A percentile compares a stretch with the other conserved stretches of the same genome.
These are phyloP conservation scores for Hylia prasina DNA, from an alignment of 2,113 vertebrate genomes.

Conservation along the genomic window DNA sequence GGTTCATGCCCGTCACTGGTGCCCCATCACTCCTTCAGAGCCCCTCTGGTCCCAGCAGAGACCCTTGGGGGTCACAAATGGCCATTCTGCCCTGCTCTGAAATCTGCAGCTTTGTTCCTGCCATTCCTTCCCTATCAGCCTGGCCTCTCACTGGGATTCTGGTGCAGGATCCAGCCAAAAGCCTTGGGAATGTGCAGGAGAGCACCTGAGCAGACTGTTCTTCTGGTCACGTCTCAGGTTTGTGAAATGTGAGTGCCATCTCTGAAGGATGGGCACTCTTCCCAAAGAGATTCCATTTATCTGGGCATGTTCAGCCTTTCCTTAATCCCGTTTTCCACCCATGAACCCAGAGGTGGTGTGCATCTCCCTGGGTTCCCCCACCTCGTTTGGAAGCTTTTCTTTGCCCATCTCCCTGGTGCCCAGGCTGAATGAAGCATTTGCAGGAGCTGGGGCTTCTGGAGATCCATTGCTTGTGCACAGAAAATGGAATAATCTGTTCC, in stretches of 20 bases:
- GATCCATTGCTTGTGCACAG: not conserved
- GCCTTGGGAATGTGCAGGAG: not conserved
- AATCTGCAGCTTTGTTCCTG: not conserved
- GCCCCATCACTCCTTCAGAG: not conserved
- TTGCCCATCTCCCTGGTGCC: not conserved
- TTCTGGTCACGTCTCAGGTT: rapidly evolving
- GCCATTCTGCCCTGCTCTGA: not conserved
- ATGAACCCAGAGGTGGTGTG: not conserved
- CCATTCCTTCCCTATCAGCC: no score
- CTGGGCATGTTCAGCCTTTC: not conserved
- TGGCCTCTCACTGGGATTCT: not conserved
- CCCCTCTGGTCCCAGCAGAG: not conserved
- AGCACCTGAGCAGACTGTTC: not conserved
- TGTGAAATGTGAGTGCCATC: not conserved
- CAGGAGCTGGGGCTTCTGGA: not conserved
- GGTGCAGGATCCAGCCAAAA: not conserved
- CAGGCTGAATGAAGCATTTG: not conserved
- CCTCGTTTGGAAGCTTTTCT: not conserved
- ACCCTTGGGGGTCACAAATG: not conserved
- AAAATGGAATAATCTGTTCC: not conserved
- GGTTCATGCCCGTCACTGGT: not conserved
- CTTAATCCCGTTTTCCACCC: not conserved
- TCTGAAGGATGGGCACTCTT: not conserved
- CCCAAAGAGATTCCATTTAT: not conserved
- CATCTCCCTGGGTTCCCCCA: not conserved